phyloP scores from a whole-genome alignment of 2,113 vertebrate species.

The Fregata magnificens region DNA sequence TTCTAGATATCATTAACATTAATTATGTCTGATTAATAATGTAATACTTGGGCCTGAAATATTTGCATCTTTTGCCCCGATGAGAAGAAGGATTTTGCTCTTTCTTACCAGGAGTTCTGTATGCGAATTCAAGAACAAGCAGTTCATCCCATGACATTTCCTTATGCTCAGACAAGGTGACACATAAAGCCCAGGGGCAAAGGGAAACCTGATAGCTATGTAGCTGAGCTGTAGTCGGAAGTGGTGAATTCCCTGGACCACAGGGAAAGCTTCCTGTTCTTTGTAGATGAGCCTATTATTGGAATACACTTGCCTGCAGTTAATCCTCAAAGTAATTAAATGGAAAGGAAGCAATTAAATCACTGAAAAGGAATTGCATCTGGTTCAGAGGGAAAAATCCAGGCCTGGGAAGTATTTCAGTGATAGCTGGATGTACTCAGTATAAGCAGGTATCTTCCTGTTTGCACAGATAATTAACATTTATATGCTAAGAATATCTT shows the following conservation, averaged over 20 bases:
- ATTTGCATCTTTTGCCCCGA: slow-evolving; percentile 12
- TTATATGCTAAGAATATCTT: background rate
- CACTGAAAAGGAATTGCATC: slow-evolving; percentile 65
- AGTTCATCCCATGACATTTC: slow-evolving; percentile 51
- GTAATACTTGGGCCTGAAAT: background rate
- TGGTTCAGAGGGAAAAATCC: slow-evolving; percentile 59
- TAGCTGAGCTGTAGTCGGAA: slow-evolving; percentile 62
- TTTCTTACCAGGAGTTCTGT: slow-evolving; percentile 6
- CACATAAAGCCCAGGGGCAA: slow-evolving; percentile 65
- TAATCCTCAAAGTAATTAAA: slow-evolving; percentile 81
- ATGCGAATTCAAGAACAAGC: slow-evolving; percentile 13
- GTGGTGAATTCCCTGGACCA: slow-evolving; percentile 67
- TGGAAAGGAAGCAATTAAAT: slow-evolving; percentile 79
- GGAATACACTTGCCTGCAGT: slow-evolving; percentile 77
- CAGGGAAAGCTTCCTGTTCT: slow-evolving; percentile 74
- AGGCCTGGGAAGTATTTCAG: slow-evolving; percentile 48
- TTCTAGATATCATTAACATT: background rate
- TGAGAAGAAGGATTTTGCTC: background rate
- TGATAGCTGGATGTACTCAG: background rate
- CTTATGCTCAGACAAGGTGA: slow-evolving; percentile 66
- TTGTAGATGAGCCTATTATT: slow-evolving; percentile 78
- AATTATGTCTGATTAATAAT: background rate
- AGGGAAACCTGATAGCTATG: slow-evolving; percentile 68
- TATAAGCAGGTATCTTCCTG: slow-evolving; percentile 47
- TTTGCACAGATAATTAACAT: slow-evolving; percentile 20